These are phyloP conservation scores for Salmo trutta DNA, from an alignment of 2,797 vertebrate genomes.

Conservation along the genomic window DNA sequence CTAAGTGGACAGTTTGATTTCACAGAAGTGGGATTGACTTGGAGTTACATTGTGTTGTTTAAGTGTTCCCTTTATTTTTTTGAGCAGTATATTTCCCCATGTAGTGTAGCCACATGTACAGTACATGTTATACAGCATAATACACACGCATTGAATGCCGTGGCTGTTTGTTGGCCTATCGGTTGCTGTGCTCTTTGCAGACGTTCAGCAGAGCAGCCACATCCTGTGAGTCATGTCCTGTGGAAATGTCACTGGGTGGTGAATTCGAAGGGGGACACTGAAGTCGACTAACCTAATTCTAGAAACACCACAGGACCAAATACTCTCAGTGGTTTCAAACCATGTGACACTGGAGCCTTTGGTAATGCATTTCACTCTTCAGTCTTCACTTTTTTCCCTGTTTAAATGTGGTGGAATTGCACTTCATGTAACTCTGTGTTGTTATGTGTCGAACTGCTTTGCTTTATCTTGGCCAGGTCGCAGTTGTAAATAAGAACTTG, in stretches of 20 bases:
- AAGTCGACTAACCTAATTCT: slow-evolving; percentile 42
- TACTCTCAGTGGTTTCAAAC: slow-evolving; percentile 13
- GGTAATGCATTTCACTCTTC: not conserved
- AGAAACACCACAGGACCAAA: slow-evolving; percentile 30
- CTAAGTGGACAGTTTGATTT: too few species aligned
- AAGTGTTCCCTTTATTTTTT: too few species aligned
- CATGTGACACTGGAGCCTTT: slow-evolving; percentile 5
- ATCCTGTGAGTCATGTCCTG: slow-evolving; percentile 68
- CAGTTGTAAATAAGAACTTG: too few species aligned
- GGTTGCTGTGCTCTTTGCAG: slow-evolving; percentile 40
- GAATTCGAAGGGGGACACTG: slow-evolving; percentile 40
- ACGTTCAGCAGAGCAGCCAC: slow-evolving; percentile 45
- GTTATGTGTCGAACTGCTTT: too few species aligned
- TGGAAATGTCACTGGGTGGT: slow-evolving; percentile 59
- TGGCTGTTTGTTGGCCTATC: slow-evolving; percentile 13
- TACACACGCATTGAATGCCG: slow-evolving; percentile 17
- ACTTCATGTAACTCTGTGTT: too few species aligned
- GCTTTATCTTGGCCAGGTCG: too few species aligned
- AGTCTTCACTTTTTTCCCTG: not conserved
- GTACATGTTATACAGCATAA: slow-evolving; percentile 9
- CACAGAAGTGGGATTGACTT: too few species aligned
- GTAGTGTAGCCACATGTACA: not conserved
- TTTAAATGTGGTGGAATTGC: too few species aligned
- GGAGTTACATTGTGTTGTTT: too few species aligned
- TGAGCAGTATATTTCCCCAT: not conserved